Evolutionary conservation across 2,797 vertebrate genomes (phyloP).

Genomic region (Paratrypauchen microcephalus): DNA sequence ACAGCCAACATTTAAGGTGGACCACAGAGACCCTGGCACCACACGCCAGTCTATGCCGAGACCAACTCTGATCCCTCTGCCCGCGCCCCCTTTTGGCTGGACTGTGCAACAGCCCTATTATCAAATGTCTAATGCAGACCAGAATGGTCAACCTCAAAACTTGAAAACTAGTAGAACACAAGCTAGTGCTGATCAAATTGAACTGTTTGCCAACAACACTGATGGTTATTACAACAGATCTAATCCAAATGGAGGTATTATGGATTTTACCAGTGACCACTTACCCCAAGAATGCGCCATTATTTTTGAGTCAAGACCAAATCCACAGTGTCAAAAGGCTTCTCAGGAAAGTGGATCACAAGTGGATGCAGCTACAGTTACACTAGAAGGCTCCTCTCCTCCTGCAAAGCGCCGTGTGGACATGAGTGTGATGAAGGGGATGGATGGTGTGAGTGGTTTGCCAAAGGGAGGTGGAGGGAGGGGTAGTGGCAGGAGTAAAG

Average conservation of each 20-base stretch:
- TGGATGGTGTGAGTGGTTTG: not conserved
- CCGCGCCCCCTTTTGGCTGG: not conserved
- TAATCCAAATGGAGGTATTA: not conserved
- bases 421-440: conserved; percentile 31
- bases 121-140: not conserved
- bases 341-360: not conserved
- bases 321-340: not conserved
- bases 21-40: conserved; percentile 9
- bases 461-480: not conserved
- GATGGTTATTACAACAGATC: not conserved
- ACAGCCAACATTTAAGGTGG: conserved; percentile 53
- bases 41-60: not conserved
- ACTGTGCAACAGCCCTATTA: not conserved
- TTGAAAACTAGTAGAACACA: not conserved
- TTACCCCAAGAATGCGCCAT: conserved; percentile 5
- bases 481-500: not conserved
- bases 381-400: not conserved
- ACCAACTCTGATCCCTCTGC: not conserved
- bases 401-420: conserved; percentile 5
- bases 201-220: not conserved
- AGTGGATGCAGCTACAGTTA: not conserved
- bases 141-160: too few relatives aligned
- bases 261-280: conserved; percentile 38
- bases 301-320: conserved; percentile 11
- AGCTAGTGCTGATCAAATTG: not conserved